These are phyloP conservation scores for Ptyas mucosa DNA, from an alignment of 2,113 vertebrate species.

Conservation along the genomic window DNA sequence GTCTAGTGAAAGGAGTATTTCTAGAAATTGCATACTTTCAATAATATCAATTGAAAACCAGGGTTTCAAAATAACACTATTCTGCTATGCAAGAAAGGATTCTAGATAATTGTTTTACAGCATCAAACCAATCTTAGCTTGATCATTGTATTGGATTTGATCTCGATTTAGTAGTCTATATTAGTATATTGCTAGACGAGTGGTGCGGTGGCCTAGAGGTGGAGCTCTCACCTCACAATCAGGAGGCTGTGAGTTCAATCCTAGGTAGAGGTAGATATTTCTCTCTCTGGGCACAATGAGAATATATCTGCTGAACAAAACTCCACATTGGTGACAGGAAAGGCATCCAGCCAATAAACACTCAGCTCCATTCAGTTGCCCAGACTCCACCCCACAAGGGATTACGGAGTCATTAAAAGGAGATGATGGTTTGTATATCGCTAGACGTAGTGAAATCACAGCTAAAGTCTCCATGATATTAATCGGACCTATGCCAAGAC, in stretches of 20 bases:
- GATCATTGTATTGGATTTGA: background rate
- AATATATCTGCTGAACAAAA: no score
- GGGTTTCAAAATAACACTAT: background rate
- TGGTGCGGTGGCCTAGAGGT: no score
- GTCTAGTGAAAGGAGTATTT: rapidly evolving
- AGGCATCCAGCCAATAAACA: no score
- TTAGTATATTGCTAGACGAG: background rate
- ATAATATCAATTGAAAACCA: background rate
- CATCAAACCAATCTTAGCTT: background rate
- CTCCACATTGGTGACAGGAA: no score
- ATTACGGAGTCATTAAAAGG: no score
- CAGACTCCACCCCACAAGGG: no score
- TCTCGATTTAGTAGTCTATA: background rate
- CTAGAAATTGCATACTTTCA: background rate
- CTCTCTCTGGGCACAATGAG: no score
- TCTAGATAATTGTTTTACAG: background rate
- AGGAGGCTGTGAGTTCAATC: no score
- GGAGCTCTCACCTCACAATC: no score
- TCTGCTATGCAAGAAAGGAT: background rate
- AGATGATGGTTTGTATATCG: background rate
- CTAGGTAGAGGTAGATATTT: no score
- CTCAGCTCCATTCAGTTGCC: no score
- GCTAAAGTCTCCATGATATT: background rate
- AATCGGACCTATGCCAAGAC: background rate
- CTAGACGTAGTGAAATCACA: background rate